Evolutionary conservation across 2,888 invertebrate genomes (phyloP).

Genomic region (Drosophila meridionalis): DNA sequence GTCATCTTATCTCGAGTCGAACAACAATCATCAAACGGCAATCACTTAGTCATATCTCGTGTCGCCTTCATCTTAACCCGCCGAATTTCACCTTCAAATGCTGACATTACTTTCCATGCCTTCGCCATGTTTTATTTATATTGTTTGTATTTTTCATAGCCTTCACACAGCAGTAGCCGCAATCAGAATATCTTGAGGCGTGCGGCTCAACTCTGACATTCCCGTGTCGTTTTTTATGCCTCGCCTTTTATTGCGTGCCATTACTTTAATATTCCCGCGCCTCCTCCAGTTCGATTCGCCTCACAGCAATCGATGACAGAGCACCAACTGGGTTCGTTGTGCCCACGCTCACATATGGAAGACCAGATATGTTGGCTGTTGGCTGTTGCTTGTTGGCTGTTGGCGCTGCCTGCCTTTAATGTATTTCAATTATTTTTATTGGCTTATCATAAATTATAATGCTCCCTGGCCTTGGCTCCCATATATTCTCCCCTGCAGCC

Average conservation of each 20-base stretch:
- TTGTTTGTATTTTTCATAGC: constrained; percentile 42
- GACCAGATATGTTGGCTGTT: constrained; percentile 36
- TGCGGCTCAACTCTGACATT: constrained; percentile 63
- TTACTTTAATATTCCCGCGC: constrained; percentile 63
- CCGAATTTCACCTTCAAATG: constrained; percentile 13
- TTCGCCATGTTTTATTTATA: constrained; percentile 37
- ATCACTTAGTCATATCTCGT: constrained; percentile 35
- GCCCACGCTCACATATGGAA: constrained; percentile 34
- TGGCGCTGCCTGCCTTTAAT: constrained; percentile 54
- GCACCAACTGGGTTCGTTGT: constrained; percentile 1
- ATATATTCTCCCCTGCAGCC: constrained; percentile 44
- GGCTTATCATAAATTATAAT: constrained; percentile 73
- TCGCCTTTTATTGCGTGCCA: constrained; percentile 64
- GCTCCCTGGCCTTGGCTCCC: constrained; percentile 56
- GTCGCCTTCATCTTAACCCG: constrained; percentile 1
- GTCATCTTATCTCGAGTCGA: constrained; percentile 17
- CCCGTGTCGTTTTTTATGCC: constrained; percentile 45
- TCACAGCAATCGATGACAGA: constrained; percentile 50
- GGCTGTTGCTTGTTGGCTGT: not conserved
- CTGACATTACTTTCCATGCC: constrained; percentile 7
- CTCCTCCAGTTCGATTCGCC: constrained; percentile 31
- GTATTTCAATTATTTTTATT: constrained; percentile 76
- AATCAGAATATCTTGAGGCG: constrained; percentile 35
- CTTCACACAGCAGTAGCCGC: constrained; percentile 45
- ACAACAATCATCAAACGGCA: constrained; percentile 41